phyloP scores from a whole-genome alignment of 2,797 vertebrate species.

The Peromyscus attwateri region DNA sequence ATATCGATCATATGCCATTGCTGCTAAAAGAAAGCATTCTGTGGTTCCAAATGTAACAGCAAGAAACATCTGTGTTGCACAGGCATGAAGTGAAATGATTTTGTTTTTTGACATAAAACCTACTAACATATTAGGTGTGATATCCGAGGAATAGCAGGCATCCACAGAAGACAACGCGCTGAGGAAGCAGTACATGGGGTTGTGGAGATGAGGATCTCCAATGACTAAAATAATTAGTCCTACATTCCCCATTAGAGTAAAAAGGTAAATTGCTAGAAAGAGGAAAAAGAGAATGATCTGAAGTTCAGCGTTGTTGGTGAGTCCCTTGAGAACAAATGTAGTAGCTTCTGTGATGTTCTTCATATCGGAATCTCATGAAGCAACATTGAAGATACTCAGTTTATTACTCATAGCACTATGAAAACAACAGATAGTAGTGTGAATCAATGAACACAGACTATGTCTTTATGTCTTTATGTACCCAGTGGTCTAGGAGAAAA shows the following conservation, averaged over 20 bases:
- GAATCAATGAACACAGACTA: neutral
- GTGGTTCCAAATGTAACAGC: conserved; percentile 68
- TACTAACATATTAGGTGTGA: conserved; percentile 61
- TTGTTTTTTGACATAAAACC: conserved; percentile 32
- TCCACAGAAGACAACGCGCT: conserved; percentile 72
- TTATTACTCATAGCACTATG: neutral
- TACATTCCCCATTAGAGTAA: conserved; percentile 74
- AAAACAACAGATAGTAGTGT: neutral
- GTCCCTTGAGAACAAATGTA: conserved; percentile 53
- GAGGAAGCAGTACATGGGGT: conserved; percentile 79
- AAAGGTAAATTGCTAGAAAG: conserved; percentile 34
- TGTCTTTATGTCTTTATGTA: neutral
- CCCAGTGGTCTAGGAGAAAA: neutral
- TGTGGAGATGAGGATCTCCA: conserved; percentile 66
- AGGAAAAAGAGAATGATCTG: conserved; percentile 61
- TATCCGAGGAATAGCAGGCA: conserved; percentile 66
- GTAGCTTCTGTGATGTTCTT: conserved; percentile 37
- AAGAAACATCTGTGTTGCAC: conserved; percentile 70
- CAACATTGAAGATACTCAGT: neutral
- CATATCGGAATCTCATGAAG: neutral
- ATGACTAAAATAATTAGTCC: conserved; percentile 63
- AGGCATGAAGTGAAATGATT: conserved; percentile 51
- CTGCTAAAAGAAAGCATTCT: conserved; percentile 76
- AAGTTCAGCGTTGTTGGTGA: conserved; percentile 46
- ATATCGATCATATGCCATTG: conserved; percentile 76